A percentile compares a stretch with the other conserved stretches of the same genome.
Evolutionary conservation across 2,888 invertebrate genomes (phyloP).

Genomic region (Tolmerus cingulatus): DNA sequence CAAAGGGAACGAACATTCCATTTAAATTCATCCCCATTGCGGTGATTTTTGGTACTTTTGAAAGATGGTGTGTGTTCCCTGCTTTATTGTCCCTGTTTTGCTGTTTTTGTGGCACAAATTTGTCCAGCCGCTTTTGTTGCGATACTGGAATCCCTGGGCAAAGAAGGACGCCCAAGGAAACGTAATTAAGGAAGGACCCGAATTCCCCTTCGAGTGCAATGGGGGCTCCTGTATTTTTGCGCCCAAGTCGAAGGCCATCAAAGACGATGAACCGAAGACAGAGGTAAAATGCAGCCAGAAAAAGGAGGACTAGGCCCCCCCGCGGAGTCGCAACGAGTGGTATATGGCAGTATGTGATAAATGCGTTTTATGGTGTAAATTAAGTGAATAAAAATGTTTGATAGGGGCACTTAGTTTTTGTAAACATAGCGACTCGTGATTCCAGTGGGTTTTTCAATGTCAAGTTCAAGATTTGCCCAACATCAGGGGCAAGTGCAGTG

Average conservation of each 20-base stretch:
- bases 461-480: not conserved
- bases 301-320: not conserved
- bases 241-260: not conserved
- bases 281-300: not conserved
- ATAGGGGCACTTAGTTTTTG: not conserved
- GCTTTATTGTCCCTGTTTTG: conserved; percentile 83
- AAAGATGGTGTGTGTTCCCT: conserved; percentile 82
- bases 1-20: not conserved
- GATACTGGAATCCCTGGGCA: conserved; percentile 84
- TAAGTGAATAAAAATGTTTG: not conserved
- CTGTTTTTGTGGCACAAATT: conserved; percentile 85
- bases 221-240: conserved; percentile 66
- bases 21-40: not conserved
- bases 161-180: conserved; percentile 71
- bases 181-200: conserved; percentile 64
- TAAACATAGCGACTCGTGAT: not conserved
- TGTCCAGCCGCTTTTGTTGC: conserved; percentile 80
- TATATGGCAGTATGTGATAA: not conserved
- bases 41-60: not conserved
- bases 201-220: conserved; percentile 70
- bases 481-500: not conserved
- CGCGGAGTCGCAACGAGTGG: not conserved
- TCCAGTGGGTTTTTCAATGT: not conserved
- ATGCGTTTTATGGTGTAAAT: not conserved
- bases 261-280: not conserved